Base-by-base conservation (phyloP, 2,113 vertebrate species). In the Elephas maximus region DNA sequence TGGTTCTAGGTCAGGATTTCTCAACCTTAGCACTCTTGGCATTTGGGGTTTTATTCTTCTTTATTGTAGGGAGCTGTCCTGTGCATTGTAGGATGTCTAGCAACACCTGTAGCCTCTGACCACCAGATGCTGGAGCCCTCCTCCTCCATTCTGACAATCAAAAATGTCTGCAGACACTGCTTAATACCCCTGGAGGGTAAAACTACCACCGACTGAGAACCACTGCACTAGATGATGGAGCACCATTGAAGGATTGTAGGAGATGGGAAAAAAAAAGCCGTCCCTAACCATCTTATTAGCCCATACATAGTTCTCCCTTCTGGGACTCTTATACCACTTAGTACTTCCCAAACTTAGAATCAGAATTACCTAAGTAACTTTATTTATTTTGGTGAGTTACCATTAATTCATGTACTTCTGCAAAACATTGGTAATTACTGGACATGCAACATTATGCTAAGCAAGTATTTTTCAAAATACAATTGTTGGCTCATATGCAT, bases 331-430 rank as follows among this genome's bases (percentile, higher is more conserved):
- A 24, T 90, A 80, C 60, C 60, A 57, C 44, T 88, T 85, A 15
- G 24, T 93, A 83, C 69, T 91, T 93, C 17, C 71, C 86, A 93
- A 60, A 85, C 4, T 77, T 95, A 60, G n/a, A 92, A 71, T 90
- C 24, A 93, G 9, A 92, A 94, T 94, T 48, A 79, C 67, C 18
- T 76, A 76, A 21, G 24, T 83, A 80, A 48, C 53, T 78, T 80
- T 53, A 77, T 62, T 85, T 85, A 3, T 84, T 24, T 57, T 51
- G 7, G 62, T 63, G 62, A 26, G 20, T 89, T 90, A 77, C 51
- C 37, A 67, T 41, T 85, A 74, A 77, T 80, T 57, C 24, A n/a
- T 80, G 2, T 28, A 37, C 60, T 93, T 95, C 95, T 69, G 18
- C 10, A 91, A 95, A 78, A 57, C 5, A 33, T 71, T 30, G 24